These are phyloP conservation scores for Drosophila bipectinata DNA, from an alignment of 1,140 invertebrate genomes.

Conservation along the genomic window DNA sequence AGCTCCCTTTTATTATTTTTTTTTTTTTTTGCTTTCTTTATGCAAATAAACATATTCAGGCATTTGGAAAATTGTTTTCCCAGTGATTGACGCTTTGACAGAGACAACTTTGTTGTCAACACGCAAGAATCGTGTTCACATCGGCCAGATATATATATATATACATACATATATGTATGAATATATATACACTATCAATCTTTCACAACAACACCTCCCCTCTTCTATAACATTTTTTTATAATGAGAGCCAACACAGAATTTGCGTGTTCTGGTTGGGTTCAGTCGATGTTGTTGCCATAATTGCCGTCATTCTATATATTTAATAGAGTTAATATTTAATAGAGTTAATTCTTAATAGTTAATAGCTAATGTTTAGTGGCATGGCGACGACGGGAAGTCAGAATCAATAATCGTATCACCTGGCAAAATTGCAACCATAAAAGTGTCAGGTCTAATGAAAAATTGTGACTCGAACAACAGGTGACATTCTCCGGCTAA, in stretches of 20 bases:
- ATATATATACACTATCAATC: slow-evolving; percentile 46
- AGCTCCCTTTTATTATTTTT: background rate
- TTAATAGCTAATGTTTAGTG: slow-evolving; percentile 31
- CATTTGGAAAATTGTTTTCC: slow-evolving; percentile 41
- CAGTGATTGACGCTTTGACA: slow-evolving; percentile 70
- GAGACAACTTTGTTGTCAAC: slow-evolving; percentile 71
- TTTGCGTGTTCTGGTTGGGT: slow-evolving; percentile 59
- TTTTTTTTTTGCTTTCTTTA: slow-evolving; percentile 10
- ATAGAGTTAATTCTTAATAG: slow-evolving; percentile 35
- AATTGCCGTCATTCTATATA: slow-evolving; percentile 29
- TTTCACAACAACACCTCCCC: slow-evolving; percentile 37
- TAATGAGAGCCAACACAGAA: slow-evolving; percentile 78
- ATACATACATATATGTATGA: background rate
- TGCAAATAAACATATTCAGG: slow-evolving; percentile 28
- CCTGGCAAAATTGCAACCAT: slow-evolving; percentile 62
- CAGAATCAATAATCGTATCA: slow-evolving; percentile 51
- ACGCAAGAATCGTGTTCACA: slow-evolving; percentile 73
- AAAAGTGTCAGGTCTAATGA: slow-evolving; percentile 36
- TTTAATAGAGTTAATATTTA: slow-evolving; percentile 25
- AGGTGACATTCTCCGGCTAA: slow-evolving; percentile 8
- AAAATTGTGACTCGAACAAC: slow-evolving; percentile 1
- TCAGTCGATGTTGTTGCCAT: slow-evolving; percentile 23
- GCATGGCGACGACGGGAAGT: slow-evolving; percentile 15
- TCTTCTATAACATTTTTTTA: slow-evolving; percentile 28
- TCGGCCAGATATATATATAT: slow-evolving; percentile 11